phyloP scores from a whole-genome alignment of 2,888 invertebrate genomes.

The Agapostemon virescens region DNA sequence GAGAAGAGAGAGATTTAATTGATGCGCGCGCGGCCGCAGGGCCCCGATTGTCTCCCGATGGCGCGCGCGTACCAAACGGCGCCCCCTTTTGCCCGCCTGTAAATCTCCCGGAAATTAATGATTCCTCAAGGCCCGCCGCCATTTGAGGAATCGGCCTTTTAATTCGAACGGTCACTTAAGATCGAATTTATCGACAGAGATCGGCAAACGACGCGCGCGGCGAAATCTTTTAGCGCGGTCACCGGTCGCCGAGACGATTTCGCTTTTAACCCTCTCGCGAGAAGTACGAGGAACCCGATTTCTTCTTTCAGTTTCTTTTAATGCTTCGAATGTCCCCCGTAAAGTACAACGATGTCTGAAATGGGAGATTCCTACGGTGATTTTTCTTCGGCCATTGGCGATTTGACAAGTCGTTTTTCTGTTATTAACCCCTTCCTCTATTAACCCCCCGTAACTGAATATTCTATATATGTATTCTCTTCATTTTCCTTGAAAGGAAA shows the following conservation, averaged over 20 bases:
- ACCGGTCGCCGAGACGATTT: background rate
- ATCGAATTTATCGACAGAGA: constrained; percentile 19
- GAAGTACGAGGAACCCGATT: background rate
- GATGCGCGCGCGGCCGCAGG: constrained; percentile 49
- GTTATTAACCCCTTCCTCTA: no score
- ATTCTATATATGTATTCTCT: no score
- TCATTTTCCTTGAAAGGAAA: no score
- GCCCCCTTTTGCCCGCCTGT: constrained; percentile 18
- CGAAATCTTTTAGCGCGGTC: background rate
- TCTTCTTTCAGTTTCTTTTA: background rate
- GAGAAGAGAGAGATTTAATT: constrained; percentile 59
- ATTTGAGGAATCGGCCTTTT: constrained; percentile 14
- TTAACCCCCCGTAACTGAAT: no score
- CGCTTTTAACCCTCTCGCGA: background rate
- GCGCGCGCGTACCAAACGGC: background rate
- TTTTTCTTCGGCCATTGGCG: no score
- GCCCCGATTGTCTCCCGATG: constrained; percentile 48
- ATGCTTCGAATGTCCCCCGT: no score
- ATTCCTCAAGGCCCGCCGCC: constrained; percentile 31
- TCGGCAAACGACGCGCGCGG: background rate
- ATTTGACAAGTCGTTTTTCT: no score
- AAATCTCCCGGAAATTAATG: constrained; percentile 50
- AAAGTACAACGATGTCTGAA: no score
- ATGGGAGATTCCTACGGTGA: no score
- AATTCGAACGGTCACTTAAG: constrained; percentile 21